Conservation (phyloP, 2,113 vertebrate genomes). For the Hyla sarda region DNA sequence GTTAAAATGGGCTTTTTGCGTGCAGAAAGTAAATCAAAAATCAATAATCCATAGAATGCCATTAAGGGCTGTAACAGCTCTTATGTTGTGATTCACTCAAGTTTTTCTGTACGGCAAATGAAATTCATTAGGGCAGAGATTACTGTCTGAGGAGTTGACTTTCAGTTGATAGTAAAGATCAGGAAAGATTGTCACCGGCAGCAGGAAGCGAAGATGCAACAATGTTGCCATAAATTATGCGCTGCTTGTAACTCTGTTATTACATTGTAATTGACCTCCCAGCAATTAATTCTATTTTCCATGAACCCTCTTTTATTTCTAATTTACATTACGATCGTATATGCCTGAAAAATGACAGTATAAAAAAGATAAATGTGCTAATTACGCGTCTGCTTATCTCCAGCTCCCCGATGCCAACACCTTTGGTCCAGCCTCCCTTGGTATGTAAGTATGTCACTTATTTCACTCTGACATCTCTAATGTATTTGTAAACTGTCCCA, state of each 20-base stretch:
- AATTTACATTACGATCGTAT: conserved; percentile 99
- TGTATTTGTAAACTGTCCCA: conserved; percentile 99
- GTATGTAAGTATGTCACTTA: conserved; percentile 98
- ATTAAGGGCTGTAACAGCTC: conserved; percentile 94
- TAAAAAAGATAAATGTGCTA: conserved; percentile 99
- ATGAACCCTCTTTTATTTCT: conserved; percentile 99
- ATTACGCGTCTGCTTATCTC: conserved; percentile 99
- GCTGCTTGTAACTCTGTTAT: conserved; percentile 92
- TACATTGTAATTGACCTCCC: conserved; percentile 96
- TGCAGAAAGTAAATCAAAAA: conserved; percentile 99
- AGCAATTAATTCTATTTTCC: conserved; percentile 99
- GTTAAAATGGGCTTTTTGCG: conserved; percentile 96
- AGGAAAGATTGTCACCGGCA: conserved; percentile 80
- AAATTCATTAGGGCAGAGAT: conserved; percentile 94
- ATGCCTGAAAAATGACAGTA: conserved; percentile 99
- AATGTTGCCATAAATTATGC: conserved; percentile 97
- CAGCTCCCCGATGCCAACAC: conserved; percentile 87
- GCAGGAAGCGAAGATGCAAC: conserved; percentile 79
- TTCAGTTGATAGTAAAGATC: conserved; percentile 88
- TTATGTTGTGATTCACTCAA: conserved; percentile 84
- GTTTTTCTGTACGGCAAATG: conserved; percentile 92
- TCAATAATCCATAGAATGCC: conserved; percentile 99
- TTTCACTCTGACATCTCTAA: conserved; percentile 99
- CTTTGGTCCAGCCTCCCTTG: conserved; percentile 89
- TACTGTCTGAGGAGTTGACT: conserved; percentile 93